These are phyloP conservation scores for Xenotilapia leptura DNA, from an alignment of 2,113 vertebrate species.

Conservation along the genomic window DNA sequence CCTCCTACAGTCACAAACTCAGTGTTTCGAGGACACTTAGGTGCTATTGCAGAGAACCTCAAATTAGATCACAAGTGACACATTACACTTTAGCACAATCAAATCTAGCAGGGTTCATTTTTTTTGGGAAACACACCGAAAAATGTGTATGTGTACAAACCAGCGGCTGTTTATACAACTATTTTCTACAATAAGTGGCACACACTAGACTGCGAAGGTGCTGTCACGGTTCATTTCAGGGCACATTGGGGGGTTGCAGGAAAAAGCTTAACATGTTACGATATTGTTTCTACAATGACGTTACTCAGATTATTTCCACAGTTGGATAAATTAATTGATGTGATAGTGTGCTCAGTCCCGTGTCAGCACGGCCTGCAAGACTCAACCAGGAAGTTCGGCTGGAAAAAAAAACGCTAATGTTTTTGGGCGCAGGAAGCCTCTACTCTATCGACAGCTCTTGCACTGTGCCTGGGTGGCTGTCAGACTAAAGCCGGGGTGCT, in stretches of 20 bases:
- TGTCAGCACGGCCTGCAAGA: not conserved
- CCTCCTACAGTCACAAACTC: not conserved
- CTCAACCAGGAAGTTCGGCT: not conserved
- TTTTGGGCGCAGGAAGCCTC: not conserved
- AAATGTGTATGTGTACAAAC: not conserved
- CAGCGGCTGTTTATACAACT: not conserved
- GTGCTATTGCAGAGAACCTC: not conserved
- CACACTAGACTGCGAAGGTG: not conserved
- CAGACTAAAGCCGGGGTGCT: not conserved
- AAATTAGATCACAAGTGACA: not conserved
- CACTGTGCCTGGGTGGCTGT: not conserved
- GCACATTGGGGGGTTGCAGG: not conserved
- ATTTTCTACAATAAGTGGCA: not conserved
- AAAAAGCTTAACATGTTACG: not conserved
- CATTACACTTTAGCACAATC: not conserved
- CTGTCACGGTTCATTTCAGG: not conserved
- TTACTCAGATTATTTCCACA: not conserved
- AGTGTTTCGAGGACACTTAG: not conserved
- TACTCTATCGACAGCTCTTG: not conserved
- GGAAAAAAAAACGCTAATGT: rapidly evolving
- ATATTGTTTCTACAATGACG: not conserved
- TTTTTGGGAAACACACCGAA: not conserved
- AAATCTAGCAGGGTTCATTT: not conserved
- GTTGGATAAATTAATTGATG: not conserved
- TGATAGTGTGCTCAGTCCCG: not conserved